Evolutionary conservation across 2,888 invertebrate genomes (phyloP).

Genomic region (Buathra laborator): DNA sequence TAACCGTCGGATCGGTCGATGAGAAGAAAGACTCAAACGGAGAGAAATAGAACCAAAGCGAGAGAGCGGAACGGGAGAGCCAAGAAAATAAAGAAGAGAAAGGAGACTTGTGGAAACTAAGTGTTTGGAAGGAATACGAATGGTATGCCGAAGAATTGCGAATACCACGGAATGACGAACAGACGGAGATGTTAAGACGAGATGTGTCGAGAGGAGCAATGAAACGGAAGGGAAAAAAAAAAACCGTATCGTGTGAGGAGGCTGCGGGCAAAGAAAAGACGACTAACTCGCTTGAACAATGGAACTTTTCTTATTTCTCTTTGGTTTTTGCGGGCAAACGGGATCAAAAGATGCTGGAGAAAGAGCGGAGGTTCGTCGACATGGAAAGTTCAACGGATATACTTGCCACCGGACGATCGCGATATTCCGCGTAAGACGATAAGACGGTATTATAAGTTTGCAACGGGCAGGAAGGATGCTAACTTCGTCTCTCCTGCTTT

Average conservation of each 20-base stretch:
- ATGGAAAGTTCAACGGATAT: conserved; percentile 61
- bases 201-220: conserved; percentile 24
- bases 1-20: conserved; percentile 53
- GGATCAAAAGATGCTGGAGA: conserved; percentile 18
- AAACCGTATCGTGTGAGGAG: not conserved
- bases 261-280: conserved; percentile 20
- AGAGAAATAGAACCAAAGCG: not conserved
- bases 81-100: conserved; percentile 46
- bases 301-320: conserved; percentile 63
- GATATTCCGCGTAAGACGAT: conserved; percentile 65
- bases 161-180: conserved; percentile 58
- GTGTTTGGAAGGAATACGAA: conserved; percentile 56
- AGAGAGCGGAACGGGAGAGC: not conserved
- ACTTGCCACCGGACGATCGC: conserved; percentile 60
- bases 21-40: conserved; percentile 33
- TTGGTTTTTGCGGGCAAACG: conserved; percentile 19
- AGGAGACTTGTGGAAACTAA: conserved; percentile 42
- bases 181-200: not conserved
- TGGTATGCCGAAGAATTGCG: conserved; percentile 55
- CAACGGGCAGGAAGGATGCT: conserved; percentile 53
- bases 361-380: conserved; percentile 38
- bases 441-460: conserved; percentile 67
- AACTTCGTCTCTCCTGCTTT: conserved; percentile 37
- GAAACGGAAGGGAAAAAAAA: conserved; percentile 24
- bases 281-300: conserved; percentile 50